Conservation (phyloP, 2,888 invertebrate species). For the Nemoura dubitans region DNA sequence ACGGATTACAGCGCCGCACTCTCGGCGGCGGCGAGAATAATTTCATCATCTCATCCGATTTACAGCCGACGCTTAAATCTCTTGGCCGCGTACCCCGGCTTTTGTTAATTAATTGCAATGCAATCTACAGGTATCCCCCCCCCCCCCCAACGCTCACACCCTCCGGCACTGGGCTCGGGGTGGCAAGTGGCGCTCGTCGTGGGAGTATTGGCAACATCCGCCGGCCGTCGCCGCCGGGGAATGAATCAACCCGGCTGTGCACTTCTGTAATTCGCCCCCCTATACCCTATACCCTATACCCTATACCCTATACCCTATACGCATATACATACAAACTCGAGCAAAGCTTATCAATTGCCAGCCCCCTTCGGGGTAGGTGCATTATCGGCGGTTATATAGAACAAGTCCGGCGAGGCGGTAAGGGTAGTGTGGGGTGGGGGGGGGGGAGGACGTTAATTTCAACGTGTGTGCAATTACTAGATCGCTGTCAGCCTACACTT, state of each 20-base stretch:
- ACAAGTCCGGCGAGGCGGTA: background rate
- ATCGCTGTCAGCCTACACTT: background rate
- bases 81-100: background rate
- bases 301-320: background rate
- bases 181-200: background rate
- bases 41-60: constrained; percentile 40
- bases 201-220: background rate
- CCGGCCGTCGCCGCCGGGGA: background rate
- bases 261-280: background rate
- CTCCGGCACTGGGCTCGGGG: too few relatives aligned
- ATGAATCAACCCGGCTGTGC: background rate
- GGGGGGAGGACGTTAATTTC: background rate
- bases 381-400: background rate
- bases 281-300: background rate
- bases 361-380: background rate
- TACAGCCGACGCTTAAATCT: background rate
- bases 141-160: background rate
- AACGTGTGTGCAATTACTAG: background rate
- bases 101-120: constrained; percentile 30
- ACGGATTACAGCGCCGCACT: background rate
- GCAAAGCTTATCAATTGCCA: background rate
- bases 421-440: background rate
- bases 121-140: constrained; percentile 39
- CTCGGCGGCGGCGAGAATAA: background rate
- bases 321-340: too few relatives aligned